These are phyloP conservation scores for Danionella dracula DNA, from an alignment of 2,797 vertebrate genomes.

Conservation along the genomic window DNA sequence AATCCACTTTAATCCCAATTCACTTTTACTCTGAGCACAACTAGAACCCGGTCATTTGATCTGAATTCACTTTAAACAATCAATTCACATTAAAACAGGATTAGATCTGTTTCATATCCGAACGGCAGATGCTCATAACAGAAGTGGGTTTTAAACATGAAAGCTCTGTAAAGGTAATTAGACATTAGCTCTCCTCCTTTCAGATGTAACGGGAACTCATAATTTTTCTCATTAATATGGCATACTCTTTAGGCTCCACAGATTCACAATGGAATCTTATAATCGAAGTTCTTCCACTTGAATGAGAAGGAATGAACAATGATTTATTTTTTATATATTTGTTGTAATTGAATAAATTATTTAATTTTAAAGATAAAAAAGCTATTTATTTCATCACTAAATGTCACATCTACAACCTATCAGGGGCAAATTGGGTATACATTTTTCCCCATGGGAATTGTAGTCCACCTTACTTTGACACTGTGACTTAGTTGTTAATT, in stretches of 20 bases:
- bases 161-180: background rate
- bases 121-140: background rate
- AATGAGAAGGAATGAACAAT: too few relatives aligned
- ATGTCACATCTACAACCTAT: too few relatives aligned
- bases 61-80: constrained; percentile 12
- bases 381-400: too few relatives aligned
- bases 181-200: background rate
- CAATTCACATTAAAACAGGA: constrained; percentile 10
- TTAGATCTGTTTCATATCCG: constrained; percentile 1
- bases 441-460: background rate
- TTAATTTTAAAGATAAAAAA: too few relatives aligned
- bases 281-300: background rate
- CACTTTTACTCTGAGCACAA: constrained; percentile 21
- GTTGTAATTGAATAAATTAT: too few relatives aligned
- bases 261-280: too few relatives aligned
- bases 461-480: constrained; percentile 39
- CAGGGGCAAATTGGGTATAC: too few relatives aligned
- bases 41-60: background rate
- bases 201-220: constrained; percentile 14
- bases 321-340: too few relatives aligned
- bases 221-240: constrained; percentile 26
- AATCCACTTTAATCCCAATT: constrained; percentile 34
- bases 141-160: background rate
- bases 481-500: background rate
- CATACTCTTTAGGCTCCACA: constrained; percentile 1